Base-by-base conservation (phyloP, 2,797 vertebrate species). In the Caiman crocodilus region DNA sequence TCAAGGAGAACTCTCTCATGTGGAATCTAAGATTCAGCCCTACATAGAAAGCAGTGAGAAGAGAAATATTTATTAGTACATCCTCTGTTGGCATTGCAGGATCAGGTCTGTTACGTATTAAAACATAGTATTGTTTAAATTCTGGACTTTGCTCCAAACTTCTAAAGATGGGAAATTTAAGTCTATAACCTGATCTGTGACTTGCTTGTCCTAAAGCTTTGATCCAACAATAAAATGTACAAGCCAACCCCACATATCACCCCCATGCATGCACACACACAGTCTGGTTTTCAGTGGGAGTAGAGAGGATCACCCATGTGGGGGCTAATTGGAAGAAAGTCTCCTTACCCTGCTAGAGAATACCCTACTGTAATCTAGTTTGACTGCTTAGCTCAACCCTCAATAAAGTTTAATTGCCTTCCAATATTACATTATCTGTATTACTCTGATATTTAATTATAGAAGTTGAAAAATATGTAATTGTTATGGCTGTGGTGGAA, bases 21-120 rank as follows among this genome's bases (percentile, higher is more conserved):
- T 50, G 4, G 65, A 50, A 11, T 73, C 59, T 28, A 67, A 0
- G 0, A n/a, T 23, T 11, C 20, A 71, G 5, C 83, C 2, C 77
- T 42, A 81, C 26, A 23, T 7, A 79, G 17, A 87, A 87, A 64
- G 4, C 14, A 59, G 2, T 12, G 30, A 50, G 7, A 50, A 50
- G 42, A 10, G 10, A 83, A 81, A 87, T 67, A 71, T 63, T 63
- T 21, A 82, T 1, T 2, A 7, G 21, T 84, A 7, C 69, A 50
- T 61, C 5, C 26, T 8, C 0, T 82, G 56, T 50, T 73, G 69
- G 69, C 69, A 50, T 23, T 50, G 32, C 32, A 71, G 32, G 20
- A 42, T 23, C 32, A 71, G 67, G 67, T 32, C 23, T 6, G 13
- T 3, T 10, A 13, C 35, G 14, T 71, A 69, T 14, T 50, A 50